Evolutionary conservation across 2,113 vertebrate species (phyloP).

Genomic region (Anhinga anhinga): DNA sequence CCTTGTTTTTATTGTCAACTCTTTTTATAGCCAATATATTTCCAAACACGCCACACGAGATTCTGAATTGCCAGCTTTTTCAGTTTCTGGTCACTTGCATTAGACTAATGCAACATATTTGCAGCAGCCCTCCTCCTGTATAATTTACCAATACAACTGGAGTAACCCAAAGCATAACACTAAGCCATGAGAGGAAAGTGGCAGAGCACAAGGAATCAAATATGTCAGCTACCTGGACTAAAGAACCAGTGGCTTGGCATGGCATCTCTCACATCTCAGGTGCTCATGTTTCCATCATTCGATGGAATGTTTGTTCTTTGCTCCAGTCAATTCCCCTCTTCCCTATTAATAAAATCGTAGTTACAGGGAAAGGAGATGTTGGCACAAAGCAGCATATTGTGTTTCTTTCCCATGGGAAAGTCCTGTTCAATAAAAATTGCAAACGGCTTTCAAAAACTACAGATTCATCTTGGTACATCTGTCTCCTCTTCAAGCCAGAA

Average conservation of each 20-base stretch:
- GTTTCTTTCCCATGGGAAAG: constrained; percentile 26
- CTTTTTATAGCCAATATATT: background rate
- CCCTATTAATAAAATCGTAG: background rate
- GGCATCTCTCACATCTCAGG: background rate
- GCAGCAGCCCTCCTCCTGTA: background rate
- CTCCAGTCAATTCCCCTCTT: background rate
- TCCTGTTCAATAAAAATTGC: background rate
- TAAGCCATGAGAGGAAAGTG: background rate
- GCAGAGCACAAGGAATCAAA: background rate
- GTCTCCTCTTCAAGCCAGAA: background rate
- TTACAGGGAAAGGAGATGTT: background rate
- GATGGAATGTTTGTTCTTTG: background rate
- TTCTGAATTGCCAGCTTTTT: background rate
- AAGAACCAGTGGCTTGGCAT: background rate
- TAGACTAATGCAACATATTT: background rate
- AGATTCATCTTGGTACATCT: background rate
- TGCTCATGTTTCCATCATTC: background rate
- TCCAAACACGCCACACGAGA: background rate
- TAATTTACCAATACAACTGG: background rate
- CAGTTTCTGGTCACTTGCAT: background rate
- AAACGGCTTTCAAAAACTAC: background rate
- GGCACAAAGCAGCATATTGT: background rate
- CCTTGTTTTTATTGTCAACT: background rate
- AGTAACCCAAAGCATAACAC: background rate
- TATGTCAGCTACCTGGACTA: background rate